Evolutionary conservation across 2,113 vertebrate genomes (phyloP).

Genomic region (Lagopus leucura): DNA sequence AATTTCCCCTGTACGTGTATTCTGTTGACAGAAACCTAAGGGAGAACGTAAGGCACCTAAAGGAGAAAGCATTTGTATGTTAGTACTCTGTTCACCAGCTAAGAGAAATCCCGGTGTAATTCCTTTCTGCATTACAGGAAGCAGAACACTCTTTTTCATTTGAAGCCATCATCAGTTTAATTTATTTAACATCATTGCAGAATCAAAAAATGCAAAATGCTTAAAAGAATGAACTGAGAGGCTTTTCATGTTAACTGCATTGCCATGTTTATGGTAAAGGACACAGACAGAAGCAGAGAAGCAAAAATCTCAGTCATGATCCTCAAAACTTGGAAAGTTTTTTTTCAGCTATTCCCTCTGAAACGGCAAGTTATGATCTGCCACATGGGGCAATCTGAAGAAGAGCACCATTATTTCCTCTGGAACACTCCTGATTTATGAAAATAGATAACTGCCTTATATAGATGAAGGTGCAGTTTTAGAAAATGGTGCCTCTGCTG

Average conservation of each 20-base stretch:
- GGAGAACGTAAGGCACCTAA: background rate
- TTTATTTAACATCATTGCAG: background rate
- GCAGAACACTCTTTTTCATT: background rate
- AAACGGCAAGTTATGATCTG: background rate
- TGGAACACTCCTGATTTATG: background rate
- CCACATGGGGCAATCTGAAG: background rate
- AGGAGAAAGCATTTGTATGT: slow-evolving; percentile 12
- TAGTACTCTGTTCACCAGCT: background rate
- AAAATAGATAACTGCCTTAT: background rate
- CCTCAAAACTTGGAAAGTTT: background rate
- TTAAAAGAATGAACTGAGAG: background rate
- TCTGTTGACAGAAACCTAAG: slow-evolving; percentile 35
- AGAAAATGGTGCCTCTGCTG: background rate
- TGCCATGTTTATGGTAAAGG: background rate
- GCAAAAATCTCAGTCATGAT: background rate
- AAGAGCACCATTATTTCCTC: background rate
- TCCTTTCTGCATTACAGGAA: background rate
- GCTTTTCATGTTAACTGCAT: background rate
- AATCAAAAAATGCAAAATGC: background rate
- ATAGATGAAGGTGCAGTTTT: background rate
- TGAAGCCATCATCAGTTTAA: background rate
- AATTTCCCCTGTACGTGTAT: background rate
- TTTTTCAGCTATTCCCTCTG: background rate
- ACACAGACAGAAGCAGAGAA: background rate
- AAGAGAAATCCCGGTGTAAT: background rate